phyloP scores from a whole-genome alignment of 2,797 vertebrate genomes.

The Dicrostonyx torquatus region DNA sequence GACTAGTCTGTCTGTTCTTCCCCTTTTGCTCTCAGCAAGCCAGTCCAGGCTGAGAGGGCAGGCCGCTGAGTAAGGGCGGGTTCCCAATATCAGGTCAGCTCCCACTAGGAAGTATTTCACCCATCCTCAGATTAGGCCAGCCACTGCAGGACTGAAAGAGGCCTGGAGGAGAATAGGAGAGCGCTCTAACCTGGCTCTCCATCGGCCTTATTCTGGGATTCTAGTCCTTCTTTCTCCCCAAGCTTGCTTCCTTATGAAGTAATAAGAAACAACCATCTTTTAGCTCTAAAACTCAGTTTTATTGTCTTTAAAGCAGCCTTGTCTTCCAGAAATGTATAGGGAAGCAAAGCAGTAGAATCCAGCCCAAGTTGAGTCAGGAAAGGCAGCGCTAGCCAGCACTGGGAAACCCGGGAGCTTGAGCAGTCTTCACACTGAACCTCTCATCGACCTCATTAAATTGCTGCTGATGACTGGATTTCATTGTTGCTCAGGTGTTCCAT shows the following conservation, averaged over 20 bases:
- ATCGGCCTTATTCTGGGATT: neutral
- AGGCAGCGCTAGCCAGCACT: neutral
- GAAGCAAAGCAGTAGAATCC: neutral
- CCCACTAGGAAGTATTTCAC: neutral
- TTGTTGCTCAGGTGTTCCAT: slow-evolving; percentile 39
- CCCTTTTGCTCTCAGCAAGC: neutral
- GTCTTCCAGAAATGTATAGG: slow-evolving; percentile 1
- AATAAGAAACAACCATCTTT: slow-evolving; percentile 46
- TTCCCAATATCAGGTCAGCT: slow-evolving; percentile 1
- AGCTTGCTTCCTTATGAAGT: neutral
- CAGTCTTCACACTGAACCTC: neutral
- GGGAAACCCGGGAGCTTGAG: slow-evolving; percentile 11
- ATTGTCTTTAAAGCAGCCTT: slow-evolving; percentile 45
- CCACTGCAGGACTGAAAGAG: neutral
- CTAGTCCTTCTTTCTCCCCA: neutral
- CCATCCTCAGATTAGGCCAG: neutral
- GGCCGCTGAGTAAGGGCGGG: neutral
- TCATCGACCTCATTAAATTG: slow-evolving; percentile 57
- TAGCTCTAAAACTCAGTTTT: slow-evolving; percentile 27
- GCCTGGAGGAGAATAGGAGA: neutral
- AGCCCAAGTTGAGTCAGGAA: neutral
- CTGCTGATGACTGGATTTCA: slow-evolving; percentile 11
- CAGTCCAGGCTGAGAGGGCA: neutral
- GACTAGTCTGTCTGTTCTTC: slow-evolving; percentile 50
- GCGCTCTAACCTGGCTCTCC: neutral